A percentile compares a stretch with the other conserved stretches of the same genome.
Conservation (phyloP, 1,140 invertebrate genomes). For the Aculops lycopersici region DNA sequence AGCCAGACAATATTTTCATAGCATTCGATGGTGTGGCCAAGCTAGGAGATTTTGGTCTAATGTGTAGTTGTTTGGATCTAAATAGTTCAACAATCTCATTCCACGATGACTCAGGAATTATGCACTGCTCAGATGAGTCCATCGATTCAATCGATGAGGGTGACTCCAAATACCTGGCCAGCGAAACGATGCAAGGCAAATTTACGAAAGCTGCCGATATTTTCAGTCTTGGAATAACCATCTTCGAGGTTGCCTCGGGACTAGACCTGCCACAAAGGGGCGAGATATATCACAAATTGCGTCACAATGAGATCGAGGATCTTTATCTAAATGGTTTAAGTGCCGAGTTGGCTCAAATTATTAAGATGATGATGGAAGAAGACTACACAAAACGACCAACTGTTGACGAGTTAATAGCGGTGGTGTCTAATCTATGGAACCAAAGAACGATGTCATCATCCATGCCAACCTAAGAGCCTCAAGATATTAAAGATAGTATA, state of each 20-base stretch:
- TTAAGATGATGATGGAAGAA: conserved; percentile 24
- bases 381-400: conserved; percentile 20
- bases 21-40: conserved; percentile 24
- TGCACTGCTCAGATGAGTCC: conserved; percentile 15
- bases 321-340: conserved; percentile 19
- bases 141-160: conserved; percentile 30
- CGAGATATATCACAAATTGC: conserved; percentile 29
- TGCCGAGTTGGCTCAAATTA: conserved; percentile 21
- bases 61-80: conserved; percentile 21
- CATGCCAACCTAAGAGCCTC: too few species aligned
- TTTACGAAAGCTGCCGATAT: conserved; percentile 24
- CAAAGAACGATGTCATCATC: too few species aligned
- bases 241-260: conserved; percentile 33
- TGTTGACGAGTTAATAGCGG: conserved; percentile 21
- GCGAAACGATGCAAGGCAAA: conserved; percentile 29
- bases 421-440: too few species aligned
- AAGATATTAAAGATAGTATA: too few species aligned
- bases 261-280: conserved; percentile 32
- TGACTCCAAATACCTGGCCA: conserved; percentile 37
- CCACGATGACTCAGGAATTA: not conserved
- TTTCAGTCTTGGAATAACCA: conserved; percentile 32
- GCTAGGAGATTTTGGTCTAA: conserved; percentile 36
- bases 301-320: conserved; percentile 20
- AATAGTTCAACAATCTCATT: not conserved
- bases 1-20: conserved; percentile 37